A percentile compares a stretch with the other conserved stretches of the same genome.
Evolutionary conservation across 2,888 invertebrate species (phyloP).

Genomic region (Callimorpha dominula): DNA sequence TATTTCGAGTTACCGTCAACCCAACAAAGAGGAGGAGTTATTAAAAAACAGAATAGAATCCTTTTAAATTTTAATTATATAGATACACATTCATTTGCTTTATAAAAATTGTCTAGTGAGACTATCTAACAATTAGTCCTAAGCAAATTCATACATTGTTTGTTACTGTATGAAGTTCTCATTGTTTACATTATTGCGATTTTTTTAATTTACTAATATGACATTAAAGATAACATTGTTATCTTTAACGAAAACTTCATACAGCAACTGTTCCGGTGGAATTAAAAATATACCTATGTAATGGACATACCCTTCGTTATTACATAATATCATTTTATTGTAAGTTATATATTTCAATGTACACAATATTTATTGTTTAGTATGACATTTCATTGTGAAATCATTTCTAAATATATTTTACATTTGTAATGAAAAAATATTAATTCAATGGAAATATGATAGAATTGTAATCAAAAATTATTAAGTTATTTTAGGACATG

Average conservation of each 20-base stretch:
- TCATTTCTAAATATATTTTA: conserved; percentile 29
- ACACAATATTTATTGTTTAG: conserved; percentile 24
- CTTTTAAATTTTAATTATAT: conserved; percentile 74
- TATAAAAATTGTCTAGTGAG: conserved; percentile 79
- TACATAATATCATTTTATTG: conserved; percentile 40
- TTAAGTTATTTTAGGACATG: conserved; percentile 38
- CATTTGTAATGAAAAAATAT: conserved; percentile 16
- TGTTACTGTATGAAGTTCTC: conserved; percentile 51
- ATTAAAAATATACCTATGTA: conserved; percentile 52
- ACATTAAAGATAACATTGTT: not conserved
- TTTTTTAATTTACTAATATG: conserved; percentile 5
- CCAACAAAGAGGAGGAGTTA: not conserved
- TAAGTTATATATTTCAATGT: conserved; percentile 37
- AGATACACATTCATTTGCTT: conserved; percentile 78
- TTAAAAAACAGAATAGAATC: conserved; percentile 39
- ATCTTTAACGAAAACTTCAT: conserved; percentile 38
- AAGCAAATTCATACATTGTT: conserved; percentile 65
- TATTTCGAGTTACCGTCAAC: no score
- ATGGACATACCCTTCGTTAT: conserved; percentile 43
- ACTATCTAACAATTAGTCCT: conserved; percentile 76
- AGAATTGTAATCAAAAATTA: conserved; percentile 9
- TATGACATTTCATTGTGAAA: conserved; percentile 35
- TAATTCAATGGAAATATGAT: conserved; percentile 20
- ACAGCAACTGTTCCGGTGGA: conserved; percentile 49
- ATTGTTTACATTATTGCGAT: conserved; percentile 16